These are phyloP conservation scores for Omphaloscelis lunosa DNA, from an alignment of 2,888 invertebrate genomes.

Conservation along the genomic window DNA sequence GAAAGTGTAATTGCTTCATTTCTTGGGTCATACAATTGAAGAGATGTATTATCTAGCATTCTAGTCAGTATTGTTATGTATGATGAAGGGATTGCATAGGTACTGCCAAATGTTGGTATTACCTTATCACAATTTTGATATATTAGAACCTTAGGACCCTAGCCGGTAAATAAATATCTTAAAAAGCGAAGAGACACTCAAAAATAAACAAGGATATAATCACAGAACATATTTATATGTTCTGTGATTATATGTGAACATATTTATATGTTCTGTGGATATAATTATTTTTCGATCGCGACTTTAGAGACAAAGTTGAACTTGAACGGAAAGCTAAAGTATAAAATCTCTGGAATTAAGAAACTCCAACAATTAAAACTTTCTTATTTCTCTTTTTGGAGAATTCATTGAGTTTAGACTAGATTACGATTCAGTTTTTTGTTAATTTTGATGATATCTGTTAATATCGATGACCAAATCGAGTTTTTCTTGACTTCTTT, in stretches of 20 bases:
- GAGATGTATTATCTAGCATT: conserved; percentile 9
- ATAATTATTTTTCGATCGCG: not conserved
- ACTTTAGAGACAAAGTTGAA: not conserved
- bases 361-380: not conserved
- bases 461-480: not conserved
- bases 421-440: not conserved
- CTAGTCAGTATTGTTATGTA: not conserved
- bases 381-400: not conserved
- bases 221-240: too few relatives aligned
- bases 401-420: not conserved
- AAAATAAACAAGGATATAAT: not conserved
- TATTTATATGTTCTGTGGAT: too few relatives aligned
- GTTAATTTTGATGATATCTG: not conserved
- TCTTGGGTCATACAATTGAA: conserved; percentile 2
- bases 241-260: too few relatives aligned
- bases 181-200: too few relatives aligned
- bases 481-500: not conserved
- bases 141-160: not conserved
- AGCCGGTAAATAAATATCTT: too few relatives aligned
- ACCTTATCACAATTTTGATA: not conserved
- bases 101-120: not conserved
- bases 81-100: not conserved
- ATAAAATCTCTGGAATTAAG: not conserved
- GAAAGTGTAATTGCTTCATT: conserved; percentile 56
- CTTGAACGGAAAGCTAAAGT: not conserved